Evolutionary conservation across 2,888 invertebrate genomes (phyloP).

Genomic region (Mechanitis mazaeus): DNA sequence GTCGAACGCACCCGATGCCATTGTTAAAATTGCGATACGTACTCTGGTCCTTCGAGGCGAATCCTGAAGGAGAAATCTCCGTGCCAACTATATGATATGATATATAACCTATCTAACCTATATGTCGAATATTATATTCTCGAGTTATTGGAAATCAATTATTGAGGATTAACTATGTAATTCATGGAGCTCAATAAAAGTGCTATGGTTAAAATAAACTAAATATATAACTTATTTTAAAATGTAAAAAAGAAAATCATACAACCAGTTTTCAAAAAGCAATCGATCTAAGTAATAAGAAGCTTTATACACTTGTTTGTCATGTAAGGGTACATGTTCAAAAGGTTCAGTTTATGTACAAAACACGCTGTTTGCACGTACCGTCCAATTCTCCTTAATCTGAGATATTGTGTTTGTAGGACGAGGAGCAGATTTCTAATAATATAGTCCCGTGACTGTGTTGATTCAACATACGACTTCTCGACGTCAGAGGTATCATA

Average conservation of each 20-base stretch:
- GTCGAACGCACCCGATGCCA: constrained; percentile 68
- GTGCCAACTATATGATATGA: constrained; percentile 17
- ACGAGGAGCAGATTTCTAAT: constrained; percentile 33
- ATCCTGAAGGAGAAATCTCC: constrained; percentile 35
- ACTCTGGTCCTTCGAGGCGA: constrained; percentile 36
- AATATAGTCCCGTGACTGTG: constrained; percentile 29
- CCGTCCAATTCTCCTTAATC: constrained; percentile 42
- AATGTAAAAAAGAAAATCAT: neutral
- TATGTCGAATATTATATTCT: neutral
- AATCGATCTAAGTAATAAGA: constrained; percentile 35
- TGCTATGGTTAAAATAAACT: too few species aligned
- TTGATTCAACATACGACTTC: constrained; percentile 28
- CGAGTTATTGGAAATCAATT: neutral
- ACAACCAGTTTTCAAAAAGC: constrained; percentile 19
- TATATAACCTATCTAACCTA: neutral
- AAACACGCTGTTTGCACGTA: constrained; percentile 40
- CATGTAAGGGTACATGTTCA: constrained; percentile 29
- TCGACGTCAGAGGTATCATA: constrained; percentile 15
- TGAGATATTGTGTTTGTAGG: constrained; percentile 48
- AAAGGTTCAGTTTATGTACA: constrained; percentile 38
- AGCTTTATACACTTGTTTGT: constrained; percentile 35
- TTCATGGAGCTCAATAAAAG: too few species aligned
- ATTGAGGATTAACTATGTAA: neutral
- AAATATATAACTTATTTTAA: too few species aligned
- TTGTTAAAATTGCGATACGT: constrained; percentile 59